Percentiles rank a stretch among this genome's conserved stretches.
phyloP scores from a whole-genome alignment of 2,888 invertebrate species.

The Heliconius cydno region DNA sequence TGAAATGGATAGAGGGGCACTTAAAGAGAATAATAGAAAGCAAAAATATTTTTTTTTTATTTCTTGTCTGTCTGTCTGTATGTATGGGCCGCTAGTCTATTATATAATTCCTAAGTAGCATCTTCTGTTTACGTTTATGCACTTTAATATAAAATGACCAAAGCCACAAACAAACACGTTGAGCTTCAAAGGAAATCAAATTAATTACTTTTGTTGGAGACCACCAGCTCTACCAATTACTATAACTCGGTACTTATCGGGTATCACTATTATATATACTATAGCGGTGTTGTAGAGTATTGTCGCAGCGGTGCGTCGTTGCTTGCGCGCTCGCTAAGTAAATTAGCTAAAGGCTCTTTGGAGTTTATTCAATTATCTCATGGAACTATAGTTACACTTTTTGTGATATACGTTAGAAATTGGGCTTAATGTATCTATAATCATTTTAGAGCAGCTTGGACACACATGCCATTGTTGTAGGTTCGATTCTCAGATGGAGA shows the following conservation, averaged over 20 bases:
- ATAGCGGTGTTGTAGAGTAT: not conserved
- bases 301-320: not conserved
- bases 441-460: not conserved
- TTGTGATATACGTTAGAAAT: not conserved
- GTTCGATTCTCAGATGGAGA: not conserved
- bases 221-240: not conserved
- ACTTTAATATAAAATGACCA: not conserved
- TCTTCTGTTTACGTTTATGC: not conserved
- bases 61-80: too few relatives aligned
- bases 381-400: not conserved
- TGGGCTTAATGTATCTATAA: not conserved
- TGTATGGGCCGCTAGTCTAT: too few relatives aligned
- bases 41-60: too few relatives aligned
- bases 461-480: not conserved
- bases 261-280: not conserved
- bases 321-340: constrained; percentile 8
- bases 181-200: not conserved
- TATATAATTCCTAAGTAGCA: not conserved
- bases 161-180: not conserved
- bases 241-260: constrained; percentile 1
- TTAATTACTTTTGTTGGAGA: not conserved
- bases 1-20: too few relatives aligned
- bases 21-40: too few relatives aligned
- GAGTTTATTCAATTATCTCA: constrained; percentile 9
- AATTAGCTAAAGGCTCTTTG: constrained; percentile 23